Percentiles rank a stretch among this genome's conserved stretches.
Evolutionary conservation across 2,888 invertebrate species (phyloP).

Genomic region (Glyphotaelius pellucidus): DNA sequence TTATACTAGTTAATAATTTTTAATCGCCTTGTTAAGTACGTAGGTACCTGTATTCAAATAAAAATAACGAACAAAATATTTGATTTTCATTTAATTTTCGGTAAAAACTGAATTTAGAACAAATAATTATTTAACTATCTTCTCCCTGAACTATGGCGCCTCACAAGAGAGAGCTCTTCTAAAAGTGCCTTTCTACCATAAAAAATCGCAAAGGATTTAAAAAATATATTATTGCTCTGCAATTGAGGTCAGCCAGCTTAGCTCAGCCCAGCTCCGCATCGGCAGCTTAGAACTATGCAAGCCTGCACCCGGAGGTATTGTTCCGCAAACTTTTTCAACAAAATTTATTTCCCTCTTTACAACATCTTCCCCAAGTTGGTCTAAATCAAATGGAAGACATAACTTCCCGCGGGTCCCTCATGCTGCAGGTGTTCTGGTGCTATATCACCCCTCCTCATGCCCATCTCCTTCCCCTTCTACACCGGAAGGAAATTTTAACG

Average conservation of each 20-base stretch:
- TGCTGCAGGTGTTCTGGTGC: conserved; percentile 37
- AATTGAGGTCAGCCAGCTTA: background rate
- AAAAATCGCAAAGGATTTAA: background rate
- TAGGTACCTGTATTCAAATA: background rate
- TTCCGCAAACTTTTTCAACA: background rate
- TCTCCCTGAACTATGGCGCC: no score
- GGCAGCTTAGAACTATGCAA: background rate
- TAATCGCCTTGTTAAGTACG: background rate
- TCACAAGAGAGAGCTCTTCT: background rate
- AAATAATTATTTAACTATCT: no score
- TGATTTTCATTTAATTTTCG: background rate
- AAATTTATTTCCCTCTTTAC: conserved; percentile 13
- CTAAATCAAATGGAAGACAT: conserved; percentile 5
- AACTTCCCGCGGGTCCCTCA: conserved; percentile 14
- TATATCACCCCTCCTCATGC: background rate
- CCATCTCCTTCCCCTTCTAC: background rate
- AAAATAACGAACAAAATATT: background rate
- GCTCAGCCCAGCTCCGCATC: background rate
- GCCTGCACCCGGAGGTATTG: background rate
- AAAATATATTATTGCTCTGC: background rate
- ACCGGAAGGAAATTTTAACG: conserved; percentile 19
- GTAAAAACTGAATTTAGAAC: no score
- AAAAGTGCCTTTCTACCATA: background rate
- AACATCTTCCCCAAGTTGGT: background rate
- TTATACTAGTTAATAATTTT: background rate